Percentiles rank a stretch among this genome's conserved stretches.
phyloP scores from a whole-genome alignment of 2,113 vertebrate species.

The Charina bottae region DNA sequence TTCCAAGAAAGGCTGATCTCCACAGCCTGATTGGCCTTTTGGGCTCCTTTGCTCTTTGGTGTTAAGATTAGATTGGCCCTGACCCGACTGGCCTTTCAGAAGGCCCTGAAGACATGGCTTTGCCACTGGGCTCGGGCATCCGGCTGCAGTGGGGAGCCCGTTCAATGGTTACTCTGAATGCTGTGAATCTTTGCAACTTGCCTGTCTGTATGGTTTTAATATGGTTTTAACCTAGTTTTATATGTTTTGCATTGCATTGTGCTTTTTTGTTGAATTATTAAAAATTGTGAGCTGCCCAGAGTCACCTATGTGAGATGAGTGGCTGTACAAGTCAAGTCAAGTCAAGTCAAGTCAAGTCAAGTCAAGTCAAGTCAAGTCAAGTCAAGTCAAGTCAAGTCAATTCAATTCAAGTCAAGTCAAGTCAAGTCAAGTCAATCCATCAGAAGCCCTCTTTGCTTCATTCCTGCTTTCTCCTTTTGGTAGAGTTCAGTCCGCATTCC shows the following conservation, averaged over 20 bases:
- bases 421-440: neutral
- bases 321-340: neutral
- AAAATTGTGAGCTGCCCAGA: neutral
- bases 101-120: neutral
- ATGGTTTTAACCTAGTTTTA: neutral
- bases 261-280: neutral
- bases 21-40: neutral
- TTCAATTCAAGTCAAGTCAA: no score
- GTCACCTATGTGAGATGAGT: neutral
- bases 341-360: no score
- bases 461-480: neutral
- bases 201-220: neutral
- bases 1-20: neutral
- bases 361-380: no score
- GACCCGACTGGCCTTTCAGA: neutral
- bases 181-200: neutral
- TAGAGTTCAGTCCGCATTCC: neutral
- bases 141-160: neutral
- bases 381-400: no score
- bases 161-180: neutral
- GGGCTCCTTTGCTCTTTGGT: slow-evolving; percentile 7
- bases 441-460: neutral
- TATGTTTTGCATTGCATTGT: neutral
- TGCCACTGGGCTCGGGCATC: neutral
- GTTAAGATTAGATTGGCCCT: slow-evolving; percentile 4